Percentiles rank a stretch among this genome's conserved stretches.
These are phyloP conservation scores for Portunus trituberculatus DNA, from an alignment of 1,140 invertebrate species.

Conservation along the genomic window DNA sequence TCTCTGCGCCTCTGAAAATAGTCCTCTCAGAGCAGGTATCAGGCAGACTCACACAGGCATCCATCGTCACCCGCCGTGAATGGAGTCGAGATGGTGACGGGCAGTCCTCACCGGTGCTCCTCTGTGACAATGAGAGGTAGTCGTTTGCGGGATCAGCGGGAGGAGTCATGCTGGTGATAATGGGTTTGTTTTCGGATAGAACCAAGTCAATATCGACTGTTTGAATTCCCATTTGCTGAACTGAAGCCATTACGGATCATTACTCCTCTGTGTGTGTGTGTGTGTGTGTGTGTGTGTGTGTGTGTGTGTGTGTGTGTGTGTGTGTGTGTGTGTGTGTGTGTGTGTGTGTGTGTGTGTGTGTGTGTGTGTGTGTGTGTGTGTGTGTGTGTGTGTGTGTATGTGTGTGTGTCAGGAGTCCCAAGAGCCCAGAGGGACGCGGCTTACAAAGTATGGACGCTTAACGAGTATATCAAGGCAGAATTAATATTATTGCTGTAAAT, in stretches of 20 bases:
- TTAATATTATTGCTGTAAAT: background rate
- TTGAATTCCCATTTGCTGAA: slow-evolving; percentile 21
- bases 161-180: background rate
- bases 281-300: too few relatives aligned
- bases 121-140: background rate
- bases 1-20: too few relatives aligned
- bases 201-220: background rate
- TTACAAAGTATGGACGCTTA: too few relatives aligned
- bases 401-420: background rate
- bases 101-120: background rate
- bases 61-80: background rate
- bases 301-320: slow-evolving; percentile 29
- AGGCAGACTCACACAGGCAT: background rate
- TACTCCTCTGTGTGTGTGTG: background rate
- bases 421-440: too few relatives aligned
- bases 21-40: too few relatives aligned
- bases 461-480: background rate
- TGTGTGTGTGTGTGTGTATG: slow-evolving; percentile 21
- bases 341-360: slow-evolving; percentile 23
- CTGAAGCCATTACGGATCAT: slow-evolving; percentile 9
- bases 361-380: slow-evolving; percentile 43
- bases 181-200: slow-evolving; percentile 13
- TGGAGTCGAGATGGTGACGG: background rate
- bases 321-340: background rate
- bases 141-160: background rate